Evolutionary conservation across 2,888 invertebrate genomes (phyloP).

Genomic region (Mesopsocus fuscifrons): DNA sequence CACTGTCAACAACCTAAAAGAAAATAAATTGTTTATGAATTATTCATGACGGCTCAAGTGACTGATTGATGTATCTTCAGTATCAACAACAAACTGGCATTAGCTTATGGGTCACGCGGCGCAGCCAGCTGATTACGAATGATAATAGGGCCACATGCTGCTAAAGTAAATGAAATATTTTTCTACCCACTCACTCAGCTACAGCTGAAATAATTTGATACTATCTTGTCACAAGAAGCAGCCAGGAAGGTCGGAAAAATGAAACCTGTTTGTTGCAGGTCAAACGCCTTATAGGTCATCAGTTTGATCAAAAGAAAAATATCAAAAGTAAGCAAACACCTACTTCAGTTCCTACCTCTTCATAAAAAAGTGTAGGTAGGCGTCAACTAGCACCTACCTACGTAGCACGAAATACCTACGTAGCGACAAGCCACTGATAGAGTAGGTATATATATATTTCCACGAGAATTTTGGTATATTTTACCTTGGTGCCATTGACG

Average conservation of each 20-base stretch:
- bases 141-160: too few species aligned
- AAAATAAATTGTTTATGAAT: constrained; percentile 9
- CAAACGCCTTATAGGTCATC: not conserved
- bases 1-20: constrained; percentile 45
- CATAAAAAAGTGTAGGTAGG: too few species aligned
- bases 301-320: not conserved
- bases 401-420: too few species aligned
- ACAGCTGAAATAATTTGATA: too few species aligned
- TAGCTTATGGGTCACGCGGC: not conserved
- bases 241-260: not conserved
- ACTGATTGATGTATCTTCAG: not conserved
- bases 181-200: too few species aligned
- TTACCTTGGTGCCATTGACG: constrained; percentile 42
- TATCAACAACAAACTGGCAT: not conserved
- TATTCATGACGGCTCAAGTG: not conserved
- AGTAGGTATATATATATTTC: too few species aligned
- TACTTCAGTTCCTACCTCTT: constrained; percentile 13
- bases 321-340: not conserved
- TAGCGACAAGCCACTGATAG: too few species aligned
- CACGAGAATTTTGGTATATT: too few species aligned
- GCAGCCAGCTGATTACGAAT: too few species aligned
- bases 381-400: too few species aligned
- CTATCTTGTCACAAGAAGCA: too few species aligned
- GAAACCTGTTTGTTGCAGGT: not conserved
- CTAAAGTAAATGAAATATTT: too few species aligned